These are phyloP conservation scores for Aldabrachelys gigantea DNA, from an alignment of 2,113 vertebrate species.

Conservation along the genomic window DNA sequence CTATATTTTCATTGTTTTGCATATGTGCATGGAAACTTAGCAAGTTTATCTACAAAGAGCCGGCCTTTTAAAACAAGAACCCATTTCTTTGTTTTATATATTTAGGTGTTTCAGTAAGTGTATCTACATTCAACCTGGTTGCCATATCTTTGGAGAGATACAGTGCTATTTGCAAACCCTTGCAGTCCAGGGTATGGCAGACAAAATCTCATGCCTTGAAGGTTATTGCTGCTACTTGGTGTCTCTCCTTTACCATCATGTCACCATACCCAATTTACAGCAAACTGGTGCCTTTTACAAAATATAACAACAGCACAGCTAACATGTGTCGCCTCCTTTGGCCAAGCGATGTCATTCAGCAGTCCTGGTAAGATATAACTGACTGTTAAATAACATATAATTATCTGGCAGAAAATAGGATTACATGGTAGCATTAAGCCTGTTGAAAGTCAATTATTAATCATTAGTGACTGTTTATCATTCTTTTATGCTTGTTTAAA, in stretches of 20 bases:
- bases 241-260: constrained; percentile 92
- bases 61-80: neutral
- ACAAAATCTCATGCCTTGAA: constrained; percentile 95
- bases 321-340: constrained; percentile 94
- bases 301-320: constrained; percentile 89
- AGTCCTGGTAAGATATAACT: constrained; percentile 89
- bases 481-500: neutral
- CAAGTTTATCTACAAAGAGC: neutral
- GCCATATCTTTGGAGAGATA: constrained; percentile 98
- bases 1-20: neutral
- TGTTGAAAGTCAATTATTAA: constrained; percentile 29
- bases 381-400: neutral
- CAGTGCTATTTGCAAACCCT: constrained; percentile 95
- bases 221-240: constrained; percentile 94
- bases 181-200: constrained; percentile 95
- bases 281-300: constrained; percentile 90
- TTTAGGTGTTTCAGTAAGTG: constrained; percentile 93
- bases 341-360: constrained; percentile 89
- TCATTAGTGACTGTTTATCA: constrained; percentile 11
- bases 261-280: constrained; percentile 95
- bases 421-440: neutral
- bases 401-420: constrained; percentile 6
- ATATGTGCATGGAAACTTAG: neutral
- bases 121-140: constrained; percentile 96
- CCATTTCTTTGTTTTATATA: neutral